Evolutionary conservation across 2,113 vertebrate species (phyloP).

Genomic region (Chamaea fasciata): DNA sequence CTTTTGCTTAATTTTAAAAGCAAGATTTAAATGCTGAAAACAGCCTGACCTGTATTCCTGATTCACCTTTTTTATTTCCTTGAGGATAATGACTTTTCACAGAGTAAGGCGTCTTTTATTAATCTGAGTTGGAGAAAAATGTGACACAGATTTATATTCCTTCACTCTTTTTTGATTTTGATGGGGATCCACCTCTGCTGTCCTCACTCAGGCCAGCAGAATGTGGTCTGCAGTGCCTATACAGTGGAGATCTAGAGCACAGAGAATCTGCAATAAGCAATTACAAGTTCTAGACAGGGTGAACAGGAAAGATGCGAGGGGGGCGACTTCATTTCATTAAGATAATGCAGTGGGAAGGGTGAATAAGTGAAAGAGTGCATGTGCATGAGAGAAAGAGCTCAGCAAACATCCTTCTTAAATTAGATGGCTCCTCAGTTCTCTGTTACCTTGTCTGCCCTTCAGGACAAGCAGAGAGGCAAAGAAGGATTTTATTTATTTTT

Average conservation of each 20-base stretch:
- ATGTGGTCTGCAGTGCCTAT: not conserved
- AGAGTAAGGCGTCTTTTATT: not conserved
- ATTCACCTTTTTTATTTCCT: not conserved
- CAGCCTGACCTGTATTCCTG: not conserved
- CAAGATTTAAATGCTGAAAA: not conserved
- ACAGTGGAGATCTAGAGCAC: not conserved
- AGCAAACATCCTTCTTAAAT: slow-evolving; percentile 63
- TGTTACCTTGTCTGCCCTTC: slow-evolving; percentile 58
- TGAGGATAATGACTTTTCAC: not conserved
- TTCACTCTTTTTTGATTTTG: not conserved
- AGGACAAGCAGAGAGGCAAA: slow-evolving; percentile 33
- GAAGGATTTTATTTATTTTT: not conserved
- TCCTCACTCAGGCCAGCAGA: not conserved
- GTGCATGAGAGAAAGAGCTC: slow-evolving; percentile 63
- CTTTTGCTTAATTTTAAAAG: not conserved
- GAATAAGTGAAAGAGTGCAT: slow-evolving; percentile 60
- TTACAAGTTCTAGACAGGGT: slow-evolving; percentile 18
- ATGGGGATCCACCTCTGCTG: not conserved
- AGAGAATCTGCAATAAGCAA: not conserved
- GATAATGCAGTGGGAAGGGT: slow-evolving; percentile 57
- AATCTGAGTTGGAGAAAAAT: not conserved
- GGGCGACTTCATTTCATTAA: slow-evolving; percentile 49
- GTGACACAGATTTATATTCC: not conserved
- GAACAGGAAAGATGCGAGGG: not conserved
- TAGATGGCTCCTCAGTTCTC: slow-evolving; percentile 46